Evolutionary conservation across 2,888 invertebrate species (phyloP).

Genomic region (Leucophora obtusa): DNA sequence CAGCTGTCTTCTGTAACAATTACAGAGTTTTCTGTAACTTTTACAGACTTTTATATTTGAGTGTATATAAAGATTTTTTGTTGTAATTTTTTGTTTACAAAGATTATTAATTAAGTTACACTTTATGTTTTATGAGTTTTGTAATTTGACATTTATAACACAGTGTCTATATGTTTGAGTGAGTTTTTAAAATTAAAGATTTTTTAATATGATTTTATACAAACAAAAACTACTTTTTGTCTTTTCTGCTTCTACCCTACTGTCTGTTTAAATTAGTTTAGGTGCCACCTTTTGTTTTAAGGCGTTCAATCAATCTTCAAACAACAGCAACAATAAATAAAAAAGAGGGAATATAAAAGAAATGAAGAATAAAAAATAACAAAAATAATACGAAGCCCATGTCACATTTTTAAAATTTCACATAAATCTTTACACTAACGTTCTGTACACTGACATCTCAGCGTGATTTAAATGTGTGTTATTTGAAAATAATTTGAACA

Average conservation of each 20-base stretch:
- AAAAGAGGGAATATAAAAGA: slow-evolving; percentile 4
- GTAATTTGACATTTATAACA: slow-evolving; percentile 49
- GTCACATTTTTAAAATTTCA: slow-evolving; percentile 63
- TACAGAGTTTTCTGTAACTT: too few species aligned
- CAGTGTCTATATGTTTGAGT: not conserved
- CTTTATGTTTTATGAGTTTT: slow-evolving; percentile 53
- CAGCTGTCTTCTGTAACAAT: too few species aligned
- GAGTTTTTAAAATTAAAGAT: slow-evolving; percentile 3
- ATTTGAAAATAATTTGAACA: slow-evolving; percentile 63
- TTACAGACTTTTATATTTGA: too few species aligned
- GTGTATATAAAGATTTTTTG: slow-evolving; percentile 17
- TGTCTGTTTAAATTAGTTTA: slow-evolving; percentile 57
- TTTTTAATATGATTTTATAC: slow-evolving; percentile 13
- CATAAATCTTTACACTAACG: slow-evolving; percentile 63
- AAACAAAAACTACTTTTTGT: not conserved
- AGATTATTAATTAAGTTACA: slow-evolving; percentile 53
- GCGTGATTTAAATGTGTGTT: slow-evolving; percentile 63
- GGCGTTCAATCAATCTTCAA: slow-evolving; percentile 67
- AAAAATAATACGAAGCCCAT: slow-evolving; percentile 39
- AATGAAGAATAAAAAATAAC: not conserved
- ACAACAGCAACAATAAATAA: not conserved
- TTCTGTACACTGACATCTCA: slow-evolving; percentile 59
- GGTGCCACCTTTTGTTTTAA: slow-evolving; percentile 66
- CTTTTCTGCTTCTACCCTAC: slow-evolving; percentile 18
- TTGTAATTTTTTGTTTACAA: slow-evolving; percentile 12